phyloP scores from a whole-genome alignment of 2,797 vertebrate species.

The Borostomias antarcticus region DNA sequence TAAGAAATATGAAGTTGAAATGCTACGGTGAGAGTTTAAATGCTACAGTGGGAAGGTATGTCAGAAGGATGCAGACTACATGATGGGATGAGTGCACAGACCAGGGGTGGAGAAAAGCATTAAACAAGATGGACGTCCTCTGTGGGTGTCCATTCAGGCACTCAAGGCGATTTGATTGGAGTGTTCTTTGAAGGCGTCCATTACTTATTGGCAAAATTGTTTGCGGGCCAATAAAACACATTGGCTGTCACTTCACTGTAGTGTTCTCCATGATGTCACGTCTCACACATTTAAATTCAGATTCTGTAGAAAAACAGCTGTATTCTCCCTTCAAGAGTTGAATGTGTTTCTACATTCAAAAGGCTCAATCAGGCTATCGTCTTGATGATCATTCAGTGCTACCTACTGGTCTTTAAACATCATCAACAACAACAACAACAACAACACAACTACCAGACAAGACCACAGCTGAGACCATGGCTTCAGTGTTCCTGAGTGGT shows the following conservation, averaged over 20 bases:
- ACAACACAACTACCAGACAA: not conserved
- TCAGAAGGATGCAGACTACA: too few species aligned
- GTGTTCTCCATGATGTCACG: constrained; percentile 27
- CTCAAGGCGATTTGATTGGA: constrained; percentile 63
- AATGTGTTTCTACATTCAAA: not conserved
- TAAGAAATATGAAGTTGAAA: constrained; percentile 33
- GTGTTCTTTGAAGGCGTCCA: constrained; percentile 61
- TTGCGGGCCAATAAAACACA: too few species aligned
- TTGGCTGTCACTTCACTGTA: too few species aligned
- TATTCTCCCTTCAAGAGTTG: constrained; percentile 22
- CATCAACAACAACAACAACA: too few species aligned
- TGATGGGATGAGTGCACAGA: constrained; percentile 62
- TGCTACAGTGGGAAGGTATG: too few species aligned
- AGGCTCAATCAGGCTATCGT: constrained; percentile 22
- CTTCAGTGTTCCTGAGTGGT: constrained; percentile 37
- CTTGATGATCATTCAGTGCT: too few species aligned
- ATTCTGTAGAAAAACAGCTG: constrained; percentile 25
- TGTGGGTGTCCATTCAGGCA: constrained; percentile 63
- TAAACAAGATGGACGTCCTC: constrained; percentile 41
- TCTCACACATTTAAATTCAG: constrained; percentile 31
- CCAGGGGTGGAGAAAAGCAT: constrained; percentile 59
- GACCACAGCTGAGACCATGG: constrained; percentile 43
- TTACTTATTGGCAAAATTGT: constrained; percentile 47
- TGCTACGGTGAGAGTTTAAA: too few species aligned
- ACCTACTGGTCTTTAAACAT: too few species aligned